A percentile compares a stretch with the other conserved stretches of the same genome.
These are phyloP conservation scores for Sarotherodon lohbergeri DNA, from an alignment of 2,113 vertebrate species.

Conservation along the genomic window DNA sequence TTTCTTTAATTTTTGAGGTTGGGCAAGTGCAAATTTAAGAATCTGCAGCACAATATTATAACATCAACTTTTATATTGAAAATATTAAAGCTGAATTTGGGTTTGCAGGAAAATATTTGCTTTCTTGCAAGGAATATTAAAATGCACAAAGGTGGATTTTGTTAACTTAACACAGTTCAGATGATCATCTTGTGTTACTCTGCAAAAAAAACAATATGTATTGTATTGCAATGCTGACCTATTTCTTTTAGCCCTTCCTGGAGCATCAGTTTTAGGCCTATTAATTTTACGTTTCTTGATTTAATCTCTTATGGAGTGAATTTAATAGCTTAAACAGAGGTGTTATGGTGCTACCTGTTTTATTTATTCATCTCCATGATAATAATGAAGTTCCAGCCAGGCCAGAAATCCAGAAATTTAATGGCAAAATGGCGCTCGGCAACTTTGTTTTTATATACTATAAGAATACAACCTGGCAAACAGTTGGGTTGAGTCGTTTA, in stretches of 20 bases:
- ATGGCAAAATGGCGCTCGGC: rapidly evolving
- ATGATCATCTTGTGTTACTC: background rate
- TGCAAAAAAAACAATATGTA: background rate
- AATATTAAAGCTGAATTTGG: background rate
- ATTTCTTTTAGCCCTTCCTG: background rate
- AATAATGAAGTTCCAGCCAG: background rate
- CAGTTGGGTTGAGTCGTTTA: background rate
- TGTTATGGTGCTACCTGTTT: background rate
- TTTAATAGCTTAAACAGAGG: background rate
- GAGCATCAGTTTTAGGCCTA: background rate
- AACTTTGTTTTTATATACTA: background rate
- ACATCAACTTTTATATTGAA: background rate
- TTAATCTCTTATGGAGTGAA: background rate
- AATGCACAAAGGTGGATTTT: background rate
- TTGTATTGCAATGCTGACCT: background rate
- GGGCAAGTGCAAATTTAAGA: background rate
- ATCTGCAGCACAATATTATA: background rate
- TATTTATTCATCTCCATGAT: background rate
- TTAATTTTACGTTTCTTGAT: background rate
- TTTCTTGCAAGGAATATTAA: background rate
- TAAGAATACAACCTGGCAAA: background rate
- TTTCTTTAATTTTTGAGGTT: background rate
- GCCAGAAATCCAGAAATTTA: background rate
- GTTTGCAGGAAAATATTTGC: background rate
- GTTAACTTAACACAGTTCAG: background rate